A percentile compares a stretch with the other conserved stretches of the same genome.
Evolutionary conservation across 1,140 invertebrate genomes (phyloP).

Genomic region (Sweltsa coloradensis): DNA sequence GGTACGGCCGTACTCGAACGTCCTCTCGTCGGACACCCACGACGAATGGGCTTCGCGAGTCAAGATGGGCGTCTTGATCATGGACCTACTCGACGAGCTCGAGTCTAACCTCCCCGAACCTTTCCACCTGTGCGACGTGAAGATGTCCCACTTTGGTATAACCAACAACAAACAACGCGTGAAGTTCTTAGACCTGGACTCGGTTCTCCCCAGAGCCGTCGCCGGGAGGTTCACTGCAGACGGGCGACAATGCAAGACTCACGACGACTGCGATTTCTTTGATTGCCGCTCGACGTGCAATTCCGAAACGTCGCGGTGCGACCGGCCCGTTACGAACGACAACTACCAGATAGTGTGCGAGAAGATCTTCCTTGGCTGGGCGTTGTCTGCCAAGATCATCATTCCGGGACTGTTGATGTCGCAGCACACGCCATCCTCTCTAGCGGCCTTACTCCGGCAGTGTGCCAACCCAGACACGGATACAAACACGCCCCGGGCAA

Average conservation of each 20-base stretch:
- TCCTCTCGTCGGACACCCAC: conserved; percentile 26
- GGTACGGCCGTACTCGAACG: conserved; percentile 26
- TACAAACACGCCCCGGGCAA: conserved; percentile 28
- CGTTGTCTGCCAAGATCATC: conserved; percentile 40
- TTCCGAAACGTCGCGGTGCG: conserved; percentile 33
- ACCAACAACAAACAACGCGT: conserved; percentile 34
- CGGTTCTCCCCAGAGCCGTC: conserved; percentile 35
- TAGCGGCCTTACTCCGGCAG: conserved; percentile 37
- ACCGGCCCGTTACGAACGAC: conserved; percentile 39
- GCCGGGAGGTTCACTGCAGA: conserved; percentile 31
- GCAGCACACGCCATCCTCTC: conserved; percentile 36
- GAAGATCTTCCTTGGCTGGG: conserved; percentile 48
- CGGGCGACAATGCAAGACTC: conserved; percentile 31
- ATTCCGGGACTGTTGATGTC: conserved; percentile 45
- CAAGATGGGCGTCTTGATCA: conserved; percentile 41
- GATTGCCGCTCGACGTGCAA: conserved; percentile 48
- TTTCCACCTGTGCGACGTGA: conserved; percentile 51
- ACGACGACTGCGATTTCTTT: conserved; percentile 50
- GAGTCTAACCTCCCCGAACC: conserved; percentile 40
- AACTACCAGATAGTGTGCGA: conserved; percentile 51
- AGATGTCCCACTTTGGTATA: conserved; percentile 51
- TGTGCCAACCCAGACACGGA: conserved; percentile 39
- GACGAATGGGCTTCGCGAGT: conserved; percentile 36
- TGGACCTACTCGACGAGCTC: conserved; percentile 44
- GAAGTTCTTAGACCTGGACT: conserved; percentile 46